Percentiles rank a stretch among this genome's conserved stretches.
phyloP scores from a whole-genome alignment of 2,113 vertebrate species.

The Motacilla tschutschensis region DNA sequence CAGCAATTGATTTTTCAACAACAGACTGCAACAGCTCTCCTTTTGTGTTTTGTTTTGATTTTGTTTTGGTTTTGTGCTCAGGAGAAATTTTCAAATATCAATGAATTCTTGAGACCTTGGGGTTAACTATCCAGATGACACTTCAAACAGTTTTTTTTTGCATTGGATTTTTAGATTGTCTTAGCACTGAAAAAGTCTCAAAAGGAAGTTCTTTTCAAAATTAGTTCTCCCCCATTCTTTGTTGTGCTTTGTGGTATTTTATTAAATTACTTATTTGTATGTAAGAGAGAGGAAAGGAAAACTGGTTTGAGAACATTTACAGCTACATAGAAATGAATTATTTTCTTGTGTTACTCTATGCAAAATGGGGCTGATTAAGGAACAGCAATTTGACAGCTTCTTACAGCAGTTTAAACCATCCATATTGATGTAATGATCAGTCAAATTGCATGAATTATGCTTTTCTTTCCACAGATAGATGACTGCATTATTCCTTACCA shows the following conservation, averaged over 20 bases:
- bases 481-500: background rate
- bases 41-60: background rate
- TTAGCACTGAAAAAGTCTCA: background rate
- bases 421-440: background rate
- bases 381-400: background rate
- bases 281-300: background rate
- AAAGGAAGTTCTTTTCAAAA: background rate
- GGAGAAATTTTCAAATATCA: background rate
- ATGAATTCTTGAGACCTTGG: background rate
- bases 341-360: background rate
- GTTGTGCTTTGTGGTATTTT: background rate
- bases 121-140: background rate
- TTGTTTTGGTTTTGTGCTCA: background rate
- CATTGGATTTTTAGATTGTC: background rate
- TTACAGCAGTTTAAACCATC: background rate
- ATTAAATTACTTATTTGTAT: background rate
- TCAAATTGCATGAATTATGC: background rate
- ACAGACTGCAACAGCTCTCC: background rate
- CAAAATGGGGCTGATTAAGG: background rate
- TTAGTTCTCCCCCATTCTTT: background rate
- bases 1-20: background rate
- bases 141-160: background rate
- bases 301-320: background rate
- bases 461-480: background rate
- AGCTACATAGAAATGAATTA: background rate